Evolutionary conservation across 2,797 vertebrate species (phyloP).

Genomic region (Echeneis naucrates): DNA sequence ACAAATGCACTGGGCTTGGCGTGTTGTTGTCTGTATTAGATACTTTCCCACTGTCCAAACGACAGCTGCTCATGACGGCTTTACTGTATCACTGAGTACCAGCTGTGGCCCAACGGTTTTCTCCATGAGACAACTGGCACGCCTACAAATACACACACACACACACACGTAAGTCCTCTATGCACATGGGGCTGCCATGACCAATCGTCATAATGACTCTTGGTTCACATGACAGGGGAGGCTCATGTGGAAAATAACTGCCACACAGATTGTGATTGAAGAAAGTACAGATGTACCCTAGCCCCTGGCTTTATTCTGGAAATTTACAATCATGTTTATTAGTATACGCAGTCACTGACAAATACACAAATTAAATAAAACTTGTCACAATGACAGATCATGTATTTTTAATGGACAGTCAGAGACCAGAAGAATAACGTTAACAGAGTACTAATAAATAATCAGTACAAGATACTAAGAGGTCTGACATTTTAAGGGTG

Average conservation of each 20-base stretch:
- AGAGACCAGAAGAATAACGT: too few species aligned
- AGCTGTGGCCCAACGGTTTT: conserved; percentile 70
- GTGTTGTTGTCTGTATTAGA: conserved; percentile 20
- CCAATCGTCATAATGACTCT: conserved; percentile 46
- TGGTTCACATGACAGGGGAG: conserved; percentile 28
- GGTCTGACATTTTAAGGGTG: too few species aligned
- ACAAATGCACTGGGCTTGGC: conserved; percentile 12
- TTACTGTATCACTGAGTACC: conserved; percentile 52
- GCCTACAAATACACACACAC: conserved; percentile 23
- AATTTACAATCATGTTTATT: too few species aligned
- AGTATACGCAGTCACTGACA: too few species aligned
- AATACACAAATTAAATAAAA: too few species aligned
- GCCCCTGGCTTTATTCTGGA: too few species aligned
- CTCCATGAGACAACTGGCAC: conserved; percentile 55
- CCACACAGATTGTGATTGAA: neutral
- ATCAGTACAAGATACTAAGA: too few species aligned
- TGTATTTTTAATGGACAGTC: too few species aligned
- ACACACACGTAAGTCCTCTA: conserved; percentile 19
- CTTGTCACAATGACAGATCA: too few species aligned
- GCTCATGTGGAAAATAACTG: conserved; percentile 13
- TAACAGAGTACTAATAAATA: too few species aligned
- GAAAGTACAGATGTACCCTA: too few species aligned
- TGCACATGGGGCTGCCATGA: conserved; percentile 49
- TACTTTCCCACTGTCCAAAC: conserved; percentile 52
- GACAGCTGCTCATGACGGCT: conserved; percentile 66